Evolutionary conservation across 2,113 vertebrate genomes (phyloP).

Genomic region (Neogale vison): DNA sequence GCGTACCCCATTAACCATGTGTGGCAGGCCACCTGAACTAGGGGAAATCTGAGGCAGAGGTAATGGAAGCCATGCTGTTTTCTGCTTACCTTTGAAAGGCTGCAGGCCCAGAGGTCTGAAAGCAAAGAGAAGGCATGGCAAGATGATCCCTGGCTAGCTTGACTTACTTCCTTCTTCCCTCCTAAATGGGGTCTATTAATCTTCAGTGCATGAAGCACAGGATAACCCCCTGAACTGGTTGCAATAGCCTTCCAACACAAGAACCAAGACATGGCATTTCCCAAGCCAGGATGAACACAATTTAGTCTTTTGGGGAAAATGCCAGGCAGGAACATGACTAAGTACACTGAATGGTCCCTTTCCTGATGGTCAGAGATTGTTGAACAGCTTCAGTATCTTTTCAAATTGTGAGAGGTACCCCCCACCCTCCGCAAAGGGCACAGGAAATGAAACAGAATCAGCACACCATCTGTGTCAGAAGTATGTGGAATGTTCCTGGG

Average conservation of each 20-base stretch:
- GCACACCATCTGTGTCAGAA: not conserved
- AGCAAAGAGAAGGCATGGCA: not conserved
- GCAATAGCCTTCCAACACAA: not conserved
- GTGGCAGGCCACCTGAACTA: not conserved
- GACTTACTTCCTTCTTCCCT: not conserved
- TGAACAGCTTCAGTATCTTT: not conserved
- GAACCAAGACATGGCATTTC: not conserved
- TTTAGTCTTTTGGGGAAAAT: not conserved
- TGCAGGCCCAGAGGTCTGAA: not conserved
- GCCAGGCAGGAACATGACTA: not conserved
- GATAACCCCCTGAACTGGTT: not conserved
- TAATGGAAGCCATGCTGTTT: not conserved
- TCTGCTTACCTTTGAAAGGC: not conserved
- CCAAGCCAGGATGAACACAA: not conserved
- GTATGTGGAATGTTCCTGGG: not conserved
- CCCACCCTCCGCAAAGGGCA: not conserved
- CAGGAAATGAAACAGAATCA: slow-evolving; percentile 21
- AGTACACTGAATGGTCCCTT: not conserved
- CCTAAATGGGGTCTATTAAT: not conserved
- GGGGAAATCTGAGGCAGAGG: not conserved
- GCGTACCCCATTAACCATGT: not conserved
- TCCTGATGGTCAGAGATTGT: not conserved
- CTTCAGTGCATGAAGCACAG: not conserved
- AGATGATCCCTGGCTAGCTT: not conserved
- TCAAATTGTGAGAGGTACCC: not conserved